phyloP scores from a whole-genome alignment of 2,113 vertebrate species.

The Chaetops frenatus region DNA sequence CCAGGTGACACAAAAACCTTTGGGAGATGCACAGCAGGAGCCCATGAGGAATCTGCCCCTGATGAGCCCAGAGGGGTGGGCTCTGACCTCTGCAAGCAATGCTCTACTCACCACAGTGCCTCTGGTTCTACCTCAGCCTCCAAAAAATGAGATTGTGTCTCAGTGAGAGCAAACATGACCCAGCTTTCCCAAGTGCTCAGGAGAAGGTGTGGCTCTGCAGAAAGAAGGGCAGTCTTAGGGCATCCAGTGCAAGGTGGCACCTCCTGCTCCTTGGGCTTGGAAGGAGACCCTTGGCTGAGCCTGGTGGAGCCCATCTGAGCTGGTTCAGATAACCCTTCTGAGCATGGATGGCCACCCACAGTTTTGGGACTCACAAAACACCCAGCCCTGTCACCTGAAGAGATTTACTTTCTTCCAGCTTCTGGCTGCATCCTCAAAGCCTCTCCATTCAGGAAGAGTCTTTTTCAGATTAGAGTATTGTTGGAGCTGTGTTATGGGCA shows the following conservation, averaged over 20 bases:
- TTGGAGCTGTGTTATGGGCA: not conserved
- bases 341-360: not conserved
- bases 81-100: not conserved
- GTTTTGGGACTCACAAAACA: not conserved
- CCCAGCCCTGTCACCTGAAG: not conserved
- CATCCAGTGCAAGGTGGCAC: not conserved
- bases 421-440: not conserved
- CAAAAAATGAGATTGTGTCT: not conserved
- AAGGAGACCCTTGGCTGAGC: not conserved
- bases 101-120: not conserved
- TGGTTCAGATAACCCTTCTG: not conserved
- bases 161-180: not conserved
- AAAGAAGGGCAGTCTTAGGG: not conserved
- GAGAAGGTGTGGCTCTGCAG: not conserved
- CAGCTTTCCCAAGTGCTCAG: not conserved
- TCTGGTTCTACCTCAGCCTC: not conserved
- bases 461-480: not conserved
- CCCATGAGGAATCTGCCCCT: not conserved
- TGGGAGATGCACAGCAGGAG: not conserved
- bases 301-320: not conserved
- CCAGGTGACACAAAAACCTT: not conserved
- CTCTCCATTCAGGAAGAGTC: not conserved
- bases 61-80: not conserved
- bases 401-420: not conserved
- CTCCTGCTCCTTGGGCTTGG: not conserved